Percentiles rank a stretch among this genome's conserved stretches.
Conservation (phyloP, 2,888 invertebrate genomes). For the Corbicula japonica region DNA sequence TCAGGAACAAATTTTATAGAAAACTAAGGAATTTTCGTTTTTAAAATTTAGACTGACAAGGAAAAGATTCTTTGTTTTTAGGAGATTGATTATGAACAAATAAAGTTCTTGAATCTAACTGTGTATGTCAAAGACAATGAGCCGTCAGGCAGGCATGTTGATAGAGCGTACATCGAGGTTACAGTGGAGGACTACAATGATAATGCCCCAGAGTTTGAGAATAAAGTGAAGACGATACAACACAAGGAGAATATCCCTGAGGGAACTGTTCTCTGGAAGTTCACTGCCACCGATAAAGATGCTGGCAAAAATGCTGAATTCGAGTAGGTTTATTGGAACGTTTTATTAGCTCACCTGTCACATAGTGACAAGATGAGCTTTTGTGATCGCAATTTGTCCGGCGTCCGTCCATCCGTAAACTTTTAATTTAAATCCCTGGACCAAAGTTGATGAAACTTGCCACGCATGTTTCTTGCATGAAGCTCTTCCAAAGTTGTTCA, state of each 20-base stretch:
- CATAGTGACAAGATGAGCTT: too few species aligned
- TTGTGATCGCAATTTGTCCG: too few species aligned
- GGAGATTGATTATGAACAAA: constrained; percentile 83
- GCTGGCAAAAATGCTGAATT: constrained; percentile 91
- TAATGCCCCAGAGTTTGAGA: constrained; percentile 96
- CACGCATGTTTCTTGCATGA: too few species aligned
- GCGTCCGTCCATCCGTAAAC: too few species aligned
- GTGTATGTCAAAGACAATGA: constrained; percentile 83
- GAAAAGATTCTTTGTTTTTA: constrained; percentile 62
- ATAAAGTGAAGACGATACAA: constrained; percentile 90
- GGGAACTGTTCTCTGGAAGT: constrained; percentile 96
- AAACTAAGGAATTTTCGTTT: too few species aligned
- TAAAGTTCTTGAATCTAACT: constrained; percentile 83
- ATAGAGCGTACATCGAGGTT: constrained; percentile 97
- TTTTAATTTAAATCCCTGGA: too few species aligned
- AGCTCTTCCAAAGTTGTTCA: too few species aligned
- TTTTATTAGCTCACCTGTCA: too few species aligned
- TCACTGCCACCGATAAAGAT: constrained; percentile 98
- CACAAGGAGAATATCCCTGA: constrained; percentile 94
- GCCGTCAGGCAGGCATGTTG: constrained; percentile 87
- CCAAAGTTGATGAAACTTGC: too few species aligned
- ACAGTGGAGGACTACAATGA: constrained; percentile 99
- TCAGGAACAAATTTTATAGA: too few species aligned
- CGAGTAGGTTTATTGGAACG: too few species aligned
- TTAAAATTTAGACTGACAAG: too few species aligned